These are phyloP conservation scores for Junco hyemalis DNA, from an alignment of 2,113 vertebrate genomes.

Conservation along the genomic window DNA sequence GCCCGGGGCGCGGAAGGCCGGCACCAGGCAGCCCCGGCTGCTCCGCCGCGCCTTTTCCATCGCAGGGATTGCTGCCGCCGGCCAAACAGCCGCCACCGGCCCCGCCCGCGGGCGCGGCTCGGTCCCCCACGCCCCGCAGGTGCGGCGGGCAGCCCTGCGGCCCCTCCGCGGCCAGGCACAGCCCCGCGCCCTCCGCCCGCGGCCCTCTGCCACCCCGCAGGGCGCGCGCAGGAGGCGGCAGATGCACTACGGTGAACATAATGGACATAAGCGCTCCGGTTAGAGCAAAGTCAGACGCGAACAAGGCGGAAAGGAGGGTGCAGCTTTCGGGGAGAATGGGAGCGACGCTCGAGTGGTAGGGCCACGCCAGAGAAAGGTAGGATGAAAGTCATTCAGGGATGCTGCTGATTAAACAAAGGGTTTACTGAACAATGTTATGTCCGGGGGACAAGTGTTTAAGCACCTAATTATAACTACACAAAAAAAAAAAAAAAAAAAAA, in stretches of 20 bases:
- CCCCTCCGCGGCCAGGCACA: not conserved
- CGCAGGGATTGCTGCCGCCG: not conserved
- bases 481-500: too few species aligned
- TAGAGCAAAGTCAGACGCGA: not conserved
- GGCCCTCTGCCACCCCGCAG: not conserved
- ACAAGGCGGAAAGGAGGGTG: not conserved
- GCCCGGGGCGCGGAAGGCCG: rapidly evolving
- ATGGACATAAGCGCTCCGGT: rapidly evolving
- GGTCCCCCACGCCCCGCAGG: not conserved
- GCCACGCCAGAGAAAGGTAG: not conserved
- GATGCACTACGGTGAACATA: rapidly evolving
- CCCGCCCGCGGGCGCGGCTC: not conserved
- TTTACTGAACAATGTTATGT: not conserved
- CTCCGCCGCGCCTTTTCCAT: not conserved
- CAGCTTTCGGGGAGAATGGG: not conserved
- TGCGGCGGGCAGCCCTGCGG: not conserved
- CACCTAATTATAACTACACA: not conserved
- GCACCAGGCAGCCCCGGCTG: rapidly evolving
- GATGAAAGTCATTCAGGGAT: not conserved
- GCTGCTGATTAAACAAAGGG: not conserved
- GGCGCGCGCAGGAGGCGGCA: not conserved
- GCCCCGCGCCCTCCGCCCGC: too few species aligned
- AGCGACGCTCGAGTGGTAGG: not conserved
- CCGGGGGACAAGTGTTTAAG: not conserved
- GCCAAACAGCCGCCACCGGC: not conserved